Evolutionary conservation across 2,113 vertebrate genomes (phyloP).

Genomic region (Gasterosteus nipponicus): DNA sequence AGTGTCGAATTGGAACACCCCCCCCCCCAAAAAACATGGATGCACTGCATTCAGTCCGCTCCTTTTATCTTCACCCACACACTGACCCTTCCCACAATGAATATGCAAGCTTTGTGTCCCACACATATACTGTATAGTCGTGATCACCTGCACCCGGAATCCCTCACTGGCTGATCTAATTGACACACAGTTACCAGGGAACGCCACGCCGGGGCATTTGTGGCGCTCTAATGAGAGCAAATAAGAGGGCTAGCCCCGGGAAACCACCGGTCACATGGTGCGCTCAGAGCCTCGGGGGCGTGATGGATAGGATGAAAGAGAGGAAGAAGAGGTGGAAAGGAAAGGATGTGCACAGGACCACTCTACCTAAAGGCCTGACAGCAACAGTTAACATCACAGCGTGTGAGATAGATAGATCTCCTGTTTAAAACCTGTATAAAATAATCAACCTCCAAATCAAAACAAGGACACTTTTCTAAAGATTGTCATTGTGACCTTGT

Average conservation of each 20-base stretch:
- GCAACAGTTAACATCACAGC: background rate
- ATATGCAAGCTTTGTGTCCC: slow-evolving; percentile 20
- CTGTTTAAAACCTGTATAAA: background rate
- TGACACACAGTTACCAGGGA: slow-evolving; percentile 51
- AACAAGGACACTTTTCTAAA: background rate
- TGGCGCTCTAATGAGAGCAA: slow-evolving; percentile 46
- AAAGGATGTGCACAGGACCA: slow-evolving; percentile 1
- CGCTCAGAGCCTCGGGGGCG: slow-evolving; percentile 25
- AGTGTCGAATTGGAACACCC: slow-evolving; percentile 12
- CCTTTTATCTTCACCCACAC: slow-evolving; percentile 52
- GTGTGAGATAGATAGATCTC: background rate
- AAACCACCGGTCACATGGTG: slow-evolving; percentile 34
- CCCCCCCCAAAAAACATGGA: slow-evolving; percentile 1
- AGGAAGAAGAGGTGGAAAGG: background rate
- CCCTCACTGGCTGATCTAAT: slow-evolving; percentile 35
- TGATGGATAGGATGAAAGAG: slow-evolving; percentile 15
- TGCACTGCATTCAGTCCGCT: background rate
- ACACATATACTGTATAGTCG: slow-evolving; percentile 10
- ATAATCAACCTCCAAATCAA: background rate
- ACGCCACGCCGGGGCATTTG: slow-evolving; percentile 17
- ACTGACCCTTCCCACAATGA: slow-evolving; percentile 36
- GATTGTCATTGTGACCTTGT: background rate
- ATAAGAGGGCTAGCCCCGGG: slow-evolving; percentile 31
- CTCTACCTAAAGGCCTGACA: background rate
- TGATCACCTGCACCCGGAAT: slow-evolving; percentile 26